These are phyloP conservation scores for Ascaphus truei DNA, from an alignment of 2,113 vertebrate species.

Conservation along the genomic window DNA sequence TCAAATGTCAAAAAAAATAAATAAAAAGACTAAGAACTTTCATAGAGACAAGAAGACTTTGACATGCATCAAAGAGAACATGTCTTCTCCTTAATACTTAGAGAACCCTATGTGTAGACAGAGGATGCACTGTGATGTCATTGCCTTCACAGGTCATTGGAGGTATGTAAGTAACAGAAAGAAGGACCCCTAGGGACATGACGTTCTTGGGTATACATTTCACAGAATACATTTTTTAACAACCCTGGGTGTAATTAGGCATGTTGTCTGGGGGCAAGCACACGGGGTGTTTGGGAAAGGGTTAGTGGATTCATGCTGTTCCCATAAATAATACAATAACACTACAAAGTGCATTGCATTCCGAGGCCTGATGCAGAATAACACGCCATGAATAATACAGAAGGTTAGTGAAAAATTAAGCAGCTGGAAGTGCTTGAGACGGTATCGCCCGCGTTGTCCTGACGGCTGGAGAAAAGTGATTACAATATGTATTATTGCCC, in stretches of 20 bases:
- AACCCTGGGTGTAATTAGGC: conserved; percentile 39
- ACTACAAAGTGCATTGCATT: conserved; percentile 74
- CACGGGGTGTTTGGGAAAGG: conserved; percentile 34
- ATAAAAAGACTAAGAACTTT: too few species aligned
- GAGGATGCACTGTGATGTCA: neutral
- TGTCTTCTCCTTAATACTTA: neutral
- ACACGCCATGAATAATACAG: conserved; percentile 90
- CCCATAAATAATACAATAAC: conserved; percentile 87
- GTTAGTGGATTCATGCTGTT: conserved; percentile 65
- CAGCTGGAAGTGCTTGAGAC: conserved; percentile 79
- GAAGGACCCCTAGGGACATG: neutral
- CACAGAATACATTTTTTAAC: conserved; percentile 42
- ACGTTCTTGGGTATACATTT: neutral
- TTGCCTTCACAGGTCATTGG: neutral
- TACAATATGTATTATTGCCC: conserved; percentile 78
- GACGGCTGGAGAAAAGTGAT: conserved; percentile 74
- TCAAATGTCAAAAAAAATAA: too few species aligned
- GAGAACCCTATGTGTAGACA: neutral
- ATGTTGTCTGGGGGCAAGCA: conserved; percentile 28
- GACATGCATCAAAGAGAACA: neutral
- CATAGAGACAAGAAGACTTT: too few species aligned
- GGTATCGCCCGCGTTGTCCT: conserved; percentile 68
- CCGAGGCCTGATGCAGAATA: conserved; percentile 72
- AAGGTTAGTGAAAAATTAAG: conserved; percentile 87
- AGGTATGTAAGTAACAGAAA: neutral